Conservation (phyloP, 1,140 invertebrate species). For the Zaprionus nigranus region DNA sequence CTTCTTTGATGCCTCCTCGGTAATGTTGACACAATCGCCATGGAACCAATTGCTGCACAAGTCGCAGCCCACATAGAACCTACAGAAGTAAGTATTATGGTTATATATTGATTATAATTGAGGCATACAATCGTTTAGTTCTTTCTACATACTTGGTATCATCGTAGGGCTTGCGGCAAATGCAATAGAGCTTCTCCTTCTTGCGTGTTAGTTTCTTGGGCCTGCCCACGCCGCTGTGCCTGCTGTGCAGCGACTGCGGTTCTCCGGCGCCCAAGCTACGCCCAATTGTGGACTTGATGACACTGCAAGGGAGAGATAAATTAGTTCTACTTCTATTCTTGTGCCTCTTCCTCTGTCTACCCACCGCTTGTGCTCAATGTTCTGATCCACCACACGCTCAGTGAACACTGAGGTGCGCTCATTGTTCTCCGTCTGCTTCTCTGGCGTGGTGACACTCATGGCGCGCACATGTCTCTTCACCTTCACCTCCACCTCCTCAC, state of each 20-base stretch:
- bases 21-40: constrained; percentile 97
- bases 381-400: constrained; percentile 50
- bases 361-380: constrained; percentile 54
- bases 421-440: constrained; percentile 60
- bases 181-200: constrained; percentile 94
- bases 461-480: constrained; percentile 62
- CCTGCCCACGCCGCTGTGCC: constrained; percentile 64
- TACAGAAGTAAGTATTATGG: constrained; percentile 73
- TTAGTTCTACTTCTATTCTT: neutral
- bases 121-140: neutral
- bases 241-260: constrained; percentile 33
- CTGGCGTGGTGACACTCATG: constrained; percentile 83
- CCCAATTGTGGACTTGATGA: constrained; percentile 18
- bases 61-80: constrained; percentile 99
- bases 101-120: neutral
- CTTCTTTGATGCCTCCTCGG: constrained; percentile 95
- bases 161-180: constrained; percentile 97
- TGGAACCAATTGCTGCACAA: constrained; percentile 99
- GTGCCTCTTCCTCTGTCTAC: neutral
- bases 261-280: constrained; percentile 36
- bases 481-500: constrained; percentile 89
- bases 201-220: constrained; percentile 85
- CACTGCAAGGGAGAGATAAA: constrained; percentile 7
- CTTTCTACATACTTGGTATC: constrained; percentile 90
- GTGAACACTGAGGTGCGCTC: constrained; percentile 36